Evolutionary conservation across 2,888 invertebrate genomes (phyloP).

Genomic region (Linnaemya vulpina): DNA sequence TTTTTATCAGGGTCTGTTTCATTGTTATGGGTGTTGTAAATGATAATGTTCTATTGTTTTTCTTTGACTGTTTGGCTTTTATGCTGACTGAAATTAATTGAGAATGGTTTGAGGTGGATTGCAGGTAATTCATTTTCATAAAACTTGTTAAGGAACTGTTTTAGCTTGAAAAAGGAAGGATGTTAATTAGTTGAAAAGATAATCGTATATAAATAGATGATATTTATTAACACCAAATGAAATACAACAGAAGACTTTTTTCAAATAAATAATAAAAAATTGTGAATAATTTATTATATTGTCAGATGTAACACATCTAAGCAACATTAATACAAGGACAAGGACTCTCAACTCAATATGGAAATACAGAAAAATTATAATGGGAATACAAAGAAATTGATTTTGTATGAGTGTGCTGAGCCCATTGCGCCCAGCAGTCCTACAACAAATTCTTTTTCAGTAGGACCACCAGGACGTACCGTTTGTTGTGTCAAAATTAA

Average conservation of each 20-base stretch:
- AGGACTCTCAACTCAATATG: too few relatives aligned
- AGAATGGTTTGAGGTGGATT: conserved; percentile 54
- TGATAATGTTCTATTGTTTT: conserved; percentile 61
- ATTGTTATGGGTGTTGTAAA: conserved; percentile 52
- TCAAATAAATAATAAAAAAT: not conserved
- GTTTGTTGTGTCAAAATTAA: too few relatives aligned
- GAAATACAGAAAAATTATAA: too few relatives aligned
- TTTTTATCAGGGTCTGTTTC: conserved; percentile 4
- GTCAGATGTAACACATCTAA: too few relatives aligned
- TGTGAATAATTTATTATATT: not conserved
- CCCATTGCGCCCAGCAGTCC: too few relatives aligned
- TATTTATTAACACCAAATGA: not conserved
- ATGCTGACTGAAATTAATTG: conserved; percentile 50
- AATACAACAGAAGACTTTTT: not conserved
- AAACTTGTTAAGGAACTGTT: conserved; percentile 25
- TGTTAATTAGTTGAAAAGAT: conserved; percentile 33
- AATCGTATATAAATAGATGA: not conserved
- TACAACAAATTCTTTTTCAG: too few relatives aligned
- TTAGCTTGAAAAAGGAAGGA: not conserved
- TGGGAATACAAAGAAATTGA: too few relatives aligned
- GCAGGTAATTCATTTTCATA: conserved; percentile 63
- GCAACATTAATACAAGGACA: too few relatives aligned
- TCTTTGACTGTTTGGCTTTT: conserved; percentile 10
- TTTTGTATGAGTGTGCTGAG: too few relatives aligned
- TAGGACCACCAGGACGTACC: too few relatives aligned